A percentile compares a stretch with the other conserved stretches of the same genome.
phyloP scores from a whole-genome alignment of 2,888 invertebrate species.

The Hetaerina titia region DNA sequence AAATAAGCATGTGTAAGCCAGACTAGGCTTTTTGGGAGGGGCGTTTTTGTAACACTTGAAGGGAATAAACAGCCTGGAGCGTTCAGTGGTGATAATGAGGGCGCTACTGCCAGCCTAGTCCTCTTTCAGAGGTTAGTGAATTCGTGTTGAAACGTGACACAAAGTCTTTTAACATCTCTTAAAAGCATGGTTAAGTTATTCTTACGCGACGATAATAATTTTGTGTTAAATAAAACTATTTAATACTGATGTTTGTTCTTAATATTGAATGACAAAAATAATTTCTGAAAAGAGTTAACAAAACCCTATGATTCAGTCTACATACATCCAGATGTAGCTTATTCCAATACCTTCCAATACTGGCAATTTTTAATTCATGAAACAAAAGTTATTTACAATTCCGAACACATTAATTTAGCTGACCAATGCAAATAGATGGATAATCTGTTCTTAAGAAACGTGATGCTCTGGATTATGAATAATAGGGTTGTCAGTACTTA shows the following conservation, averaged over 20 bases:
- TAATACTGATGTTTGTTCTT: too few species aligned
- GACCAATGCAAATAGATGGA: too few species aligned
- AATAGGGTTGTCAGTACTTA: too few species aligned
- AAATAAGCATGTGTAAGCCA: neutral
- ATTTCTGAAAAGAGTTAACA: too few species aligned
- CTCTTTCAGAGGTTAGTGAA: neutral
- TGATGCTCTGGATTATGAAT: too few species aligned
- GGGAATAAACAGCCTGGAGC: neutral
- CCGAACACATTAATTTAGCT: too few species aligned
- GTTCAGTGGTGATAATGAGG: constrained; percentile 25
- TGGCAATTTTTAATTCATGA: too few species aligned
- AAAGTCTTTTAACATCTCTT: neutral
- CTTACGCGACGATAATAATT: neutral
- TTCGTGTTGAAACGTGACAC: neutral
- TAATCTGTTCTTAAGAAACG: too few species aligned
- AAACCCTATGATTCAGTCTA: neutral
- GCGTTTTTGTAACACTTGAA: neutral
- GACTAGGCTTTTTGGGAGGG: neutral
- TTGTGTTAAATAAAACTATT: too few species aligned
- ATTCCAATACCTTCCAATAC: too few species aligned
- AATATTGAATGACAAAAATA: too few species aligned
- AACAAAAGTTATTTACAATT: too few species aligned
- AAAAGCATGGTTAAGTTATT: neutral
- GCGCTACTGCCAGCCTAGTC: neutral
- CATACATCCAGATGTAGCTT: neutral